Evolutionary conservation across 2,797 vertebrate genomes (phyloP), one percentile per base, ranked within the genome.

Genomic region (Falco peregrinus): DNA sequence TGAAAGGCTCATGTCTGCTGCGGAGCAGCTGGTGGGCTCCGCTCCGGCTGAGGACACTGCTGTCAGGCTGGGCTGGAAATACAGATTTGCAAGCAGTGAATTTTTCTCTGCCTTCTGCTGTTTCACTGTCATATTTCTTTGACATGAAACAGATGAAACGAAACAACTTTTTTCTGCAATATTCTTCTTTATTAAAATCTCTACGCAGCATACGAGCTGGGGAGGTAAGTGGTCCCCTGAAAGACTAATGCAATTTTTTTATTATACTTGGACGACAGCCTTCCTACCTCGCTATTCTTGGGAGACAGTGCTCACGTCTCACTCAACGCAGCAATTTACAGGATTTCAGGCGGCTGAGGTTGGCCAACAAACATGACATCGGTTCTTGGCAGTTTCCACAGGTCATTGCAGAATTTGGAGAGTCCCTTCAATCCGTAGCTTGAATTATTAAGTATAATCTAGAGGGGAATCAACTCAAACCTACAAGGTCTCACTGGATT

Each of bases 161-260:
- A 92, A 96, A 87, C 90, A 87, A 91, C 61, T 95, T 96, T 92
- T 88, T 87, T 91, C 54, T 57, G 33, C 87, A 93, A 63, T 96
- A 93, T 96, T 94, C 94, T 87, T 11, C 84, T 89, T 95, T 97
- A 96, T 96, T 96, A 94, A 94, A 95, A 94, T 94, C 76, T 96
- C 76, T 53, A 0, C 2, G 5, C 84, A 91, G 69, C 16, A 1
- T 86, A 75, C 61, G 76, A 95, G 89, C 85, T 81, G 76, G 69
- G 89, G 92, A 96, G 87, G 84, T 85, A 94, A 97, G 84, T 92
- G 85, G 82, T 97, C 97, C 94, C 90, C 65, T 96, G 96, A 86
- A 96, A 96, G 93, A 73, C 82, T 89, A 70, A 92, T 50, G 69
- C 79, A 95, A 7, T 83, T 93, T 75, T 94, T 73, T 92, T 93